Evolutionary conservation across 2,113 vertebrate species (phyloP), one percentile per base, ranked within the genome.

Genomic region (Amazona guildingii): DNA sequence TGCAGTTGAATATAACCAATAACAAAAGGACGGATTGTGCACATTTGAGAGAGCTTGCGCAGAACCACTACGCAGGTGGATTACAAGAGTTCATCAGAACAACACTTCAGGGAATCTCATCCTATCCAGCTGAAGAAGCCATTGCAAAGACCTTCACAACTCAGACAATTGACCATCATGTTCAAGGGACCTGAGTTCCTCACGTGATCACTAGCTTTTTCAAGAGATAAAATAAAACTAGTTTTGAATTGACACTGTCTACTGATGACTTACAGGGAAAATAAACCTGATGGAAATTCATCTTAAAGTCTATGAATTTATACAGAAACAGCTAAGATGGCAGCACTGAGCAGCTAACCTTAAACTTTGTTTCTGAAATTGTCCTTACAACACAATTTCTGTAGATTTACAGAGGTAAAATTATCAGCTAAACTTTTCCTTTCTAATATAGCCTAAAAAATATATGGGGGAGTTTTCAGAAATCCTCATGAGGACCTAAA

Each of bases 1-100:
- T 28, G 52, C 8, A 39, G 14, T 54, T 64, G 28, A 70, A 88
- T 14, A n/a, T 10, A 41, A 74, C 37, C 35, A 69, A 10, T 13
- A 61, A 21, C 9, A 64, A 33, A 33, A 0, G 1, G 7, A 17
- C 41, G 28, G 3, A 31, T 25, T 35, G 5, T 55, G 11, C 29
- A 43, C 7, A 15, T 21, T 5, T 49, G 31, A 9, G 6, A 66
- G 31, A 2, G 7, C 7, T 86, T 27, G 41, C 0, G 0, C 4
- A 49, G 31, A 13, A 37, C 6, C 16, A 24, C 37, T 67, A n/a
- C 19, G 8, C 3, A 33, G 2, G 6, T 35, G 11, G 41, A 37
- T 37, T 48, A 2, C 10, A 63, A 59, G 31, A 64, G 73, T 55
- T 29, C 13, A 31, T 25, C 8, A 64, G 39, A 83, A 55, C 24